Conservation (phyloP, 2,888 invertebrate genomes). For the Epiblema foenella region DNA sequence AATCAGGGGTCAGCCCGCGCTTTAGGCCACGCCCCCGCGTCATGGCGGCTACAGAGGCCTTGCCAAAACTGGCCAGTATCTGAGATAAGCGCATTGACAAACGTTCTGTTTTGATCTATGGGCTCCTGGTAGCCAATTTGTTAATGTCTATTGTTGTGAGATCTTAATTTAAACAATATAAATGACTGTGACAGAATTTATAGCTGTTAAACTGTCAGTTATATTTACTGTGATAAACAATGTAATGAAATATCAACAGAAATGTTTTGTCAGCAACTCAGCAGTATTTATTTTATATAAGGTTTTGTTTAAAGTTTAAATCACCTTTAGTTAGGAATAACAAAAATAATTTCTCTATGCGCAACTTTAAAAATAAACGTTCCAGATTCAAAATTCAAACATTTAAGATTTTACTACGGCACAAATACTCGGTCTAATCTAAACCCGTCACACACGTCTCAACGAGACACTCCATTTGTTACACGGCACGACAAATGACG, state of each 20-base stretch:
- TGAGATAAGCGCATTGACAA: constrained; percentile 46
- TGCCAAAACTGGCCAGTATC: constrained; percentile 76
- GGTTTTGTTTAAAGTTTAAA: no score
- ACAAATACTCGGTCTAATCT: constrained; percentile 6
- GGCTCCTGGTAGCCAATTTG: constrained; percentile 18
- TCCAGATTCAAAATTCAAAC: background rate
- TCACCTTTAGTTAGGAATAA: no score
- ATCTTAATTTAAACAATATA: constrained; percentile 17
- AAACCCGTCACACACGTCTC: constrained; percentile 3
- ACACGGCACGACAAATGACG: constrained; percentile 38
- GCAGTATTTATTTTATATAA: background rate
- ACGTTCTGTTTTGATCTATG: constrained; percentile 24
- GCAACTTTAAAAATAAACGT: background rate
- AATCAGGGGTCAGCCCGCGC: constrained; percentile 68
- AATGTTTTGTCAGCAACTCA: background rate
- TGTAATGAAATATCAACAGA: background rate
- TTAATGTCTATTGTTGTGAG: constrained; percentile 12
- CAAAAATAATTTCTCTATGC: no score
- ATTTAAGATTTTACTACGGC: background rate
- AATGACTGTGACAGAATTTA: background rate
- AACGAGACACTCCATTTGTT: constrained; percentile 35
- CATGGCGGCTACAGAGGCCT: constrained; percentile 76
- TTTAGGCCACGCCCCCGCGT: constrained; percentile 73
- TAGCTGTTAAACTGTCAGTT: constrained; percentile 11
- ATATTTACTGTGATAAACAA: background rate